Conservation (phyloP, 2,113 vertebrate species). For the Pontoporia blainvillei region DNA sequence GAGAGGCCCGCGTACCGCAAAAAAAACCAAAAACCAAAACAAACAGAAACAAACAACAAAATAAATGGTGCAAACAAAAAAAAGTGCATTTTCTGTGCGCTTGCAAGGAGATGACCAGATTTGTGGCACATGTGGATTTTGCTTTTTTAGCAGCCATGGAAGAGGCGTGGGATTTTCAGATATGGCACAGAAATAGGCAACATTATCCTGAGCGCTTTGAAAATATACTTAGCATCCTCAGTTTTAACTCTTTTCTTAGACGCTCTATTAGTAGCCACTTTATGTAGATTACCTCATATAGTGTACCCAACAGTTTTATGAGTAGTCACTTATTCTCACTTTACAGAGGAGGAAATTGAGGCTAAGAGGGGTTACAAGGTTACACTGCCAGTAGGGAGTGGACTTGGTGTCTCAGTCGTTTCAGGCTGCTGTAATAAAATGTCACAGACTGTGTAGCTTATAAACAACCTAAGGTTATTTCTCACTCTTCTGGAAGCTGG, state of each 20-base stretch:
- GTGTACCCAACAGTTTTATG: neutral
- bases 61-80: too few species aligned
- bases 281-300: neutral
- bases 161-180: neutral
- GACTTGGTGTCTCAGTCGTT: neutral
- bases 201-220: neutral
- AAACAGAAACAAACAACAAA: too few species aligned
- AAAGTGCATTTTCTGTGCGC: neutral
- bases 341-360: neutral
- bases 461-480: neutral
- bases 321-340: neutral
- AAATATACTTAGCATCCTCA: neutral
- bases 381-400: neutral
- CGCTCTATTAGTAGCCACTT: neutral
- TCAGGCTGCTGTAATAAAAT: neutral
- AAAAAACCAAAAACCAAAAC: too few species aligned
- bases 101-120: neutral
- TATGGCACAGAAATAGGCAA: neutral
- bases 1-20: too few species aligned
- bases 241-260: neutral
- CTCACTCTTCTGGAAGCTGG: neutral
- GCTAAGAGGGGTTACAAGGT: neutral
- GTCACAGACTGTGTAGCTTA: neutral
- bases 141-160: neutral
- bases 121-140: neutral